Percentiles rank a stretch among this genome's conserved stretches.
phyloP scores from a whole-genome alignment of 2,888 invertebrate species.

The Xestia ashworthii region DNA sequence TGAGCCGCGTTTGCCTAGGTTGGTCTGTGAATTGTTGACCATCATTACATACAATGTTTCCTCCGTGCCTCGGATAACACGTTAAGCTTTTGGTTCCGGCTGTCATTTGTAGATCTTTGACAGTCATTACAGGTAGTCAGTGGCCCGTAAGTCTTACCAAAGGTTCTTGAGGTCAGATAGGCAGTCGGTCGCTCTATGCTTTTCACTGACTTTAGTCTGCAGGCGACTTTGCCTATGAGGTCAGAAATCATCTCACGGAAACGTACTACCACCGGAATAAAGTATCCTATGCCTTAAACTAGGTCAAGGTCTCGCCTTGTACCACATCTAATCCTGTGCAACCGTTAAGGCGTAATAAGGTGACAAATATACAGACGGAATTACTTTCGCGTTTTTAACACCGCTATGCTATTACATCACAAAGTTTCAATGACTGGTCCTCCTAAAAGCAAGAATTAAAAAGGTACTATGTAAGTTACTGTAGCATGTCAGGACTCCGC shows the following conservation, averaged over 20 bases:
- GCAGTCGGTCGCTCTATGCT: not conserved
- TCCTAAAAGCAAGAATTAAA: not conserved
- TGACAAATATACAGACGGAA: not conserved
- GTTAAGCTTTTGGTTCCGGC: not conserved
- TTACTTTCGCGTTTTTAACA: not conserved
- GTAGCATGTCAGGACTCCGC: conserved; percentile 12
- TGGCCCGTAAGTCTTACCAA: not conserved
- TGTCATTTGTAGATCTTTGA: not conserved
- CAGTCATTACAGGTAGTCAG: not conserved
- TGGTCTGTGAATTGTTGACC: not conserved
- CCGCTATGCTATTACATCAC: not conserved
- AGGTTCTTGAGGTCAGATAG: not conserved
- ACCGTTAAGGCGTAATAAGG: not conserved
- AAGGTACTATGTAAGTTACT: conserved; percentile 15
- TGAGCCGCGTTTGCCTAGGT: not conserved
- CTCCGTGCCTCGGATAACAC: not conserved
- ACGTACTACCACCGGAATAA: not conserved
- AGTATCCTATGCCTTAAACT: not conserved
- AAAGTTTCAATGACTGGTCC: not conserved
- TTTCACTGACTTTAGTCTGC: not conserved
- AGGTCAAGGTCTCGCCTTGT: not conserved
- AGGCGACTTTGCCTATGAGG: not conserved
- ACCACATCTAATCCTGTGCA: not conserved
- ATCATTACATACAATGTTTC: not conserved
- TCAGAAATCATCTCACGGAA: not conserved